Conservation (phyloP, 2,888 invertebrate genomes). For the Pristionchus japonicus region DNA sequence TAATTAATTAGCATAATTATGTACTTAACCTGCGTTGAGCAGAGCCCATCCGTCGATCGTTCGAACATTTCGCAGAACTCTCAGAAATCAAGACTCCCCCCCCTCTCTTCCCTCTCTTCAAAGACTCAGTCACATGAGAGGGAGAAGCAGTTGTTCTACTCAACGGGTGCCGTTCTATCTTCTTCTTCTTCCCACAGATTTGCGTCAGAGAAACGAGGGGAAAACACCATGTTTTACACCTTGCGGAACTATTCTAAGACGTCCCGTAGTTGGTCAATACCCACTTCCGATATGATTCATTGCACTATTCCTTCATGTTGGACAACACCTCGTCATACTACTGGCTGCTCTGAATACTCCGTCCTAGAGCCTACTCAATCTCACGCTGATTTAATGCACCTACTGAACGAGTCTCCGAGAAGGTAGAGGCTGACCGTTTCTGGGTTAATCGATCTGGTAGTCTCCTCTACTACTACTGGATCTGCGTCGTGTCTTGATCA, state of each 20-base stretch:
- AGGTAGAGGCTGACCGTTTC: not conserved
- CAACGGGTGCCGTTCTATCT: not conserved
- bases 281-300: not conserved
- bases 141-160: not conserved
- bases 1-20: not conserved
- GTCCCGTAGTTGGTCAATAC: no score
- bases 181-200: not conserved
- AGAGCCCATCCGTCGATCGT: not conserved
- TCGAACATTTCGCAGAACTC: not conserved
- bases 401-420: no score
- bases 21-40: not conserved
- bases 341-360: no score
- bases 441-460: constrained; percentile 27
- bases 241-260: not conserved
- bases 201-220: constrained; percentile 1
- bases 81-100: not conserved
- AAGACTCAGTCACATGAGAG: not conserved
- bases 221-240: not conserved
- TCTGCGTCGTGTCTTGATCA: constrained; percentile 44
- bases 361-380: no score
- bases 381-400: no score
- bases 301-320: no score
- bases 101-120: no score
- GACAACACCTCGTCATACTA: no score
- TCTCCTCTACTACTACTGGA: constrained; percentile 18